Conservation (phyloP, 2,797 vertebrate genomes). For the Leptodactylus fallax region DNA sequence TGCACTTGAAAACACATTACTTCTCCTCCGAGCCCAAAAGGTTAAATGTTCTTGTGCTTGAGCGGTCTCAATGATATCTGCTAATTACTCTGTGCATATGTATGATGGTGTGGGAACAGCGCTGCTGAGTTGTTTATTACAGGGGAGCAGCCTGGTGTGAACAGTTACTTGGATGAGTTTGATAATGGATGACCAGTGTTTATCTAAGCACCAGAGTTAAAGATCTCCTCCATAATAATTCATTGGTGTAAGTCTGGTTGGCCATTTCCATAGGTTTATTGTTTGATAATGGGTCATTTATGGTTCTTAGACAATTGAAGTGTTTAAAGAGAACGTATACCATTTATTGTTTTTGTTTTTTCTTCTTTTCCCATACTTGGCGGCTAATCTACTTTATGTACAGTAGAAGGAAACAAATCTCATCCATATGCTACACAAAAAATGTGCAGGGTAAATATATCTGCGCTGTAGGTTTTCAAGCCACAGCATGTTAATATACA, state of each 20-base stretch:
- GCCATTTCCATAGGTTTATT: neutral
- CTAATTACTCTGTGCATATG: slow-evolving; percentile 59
- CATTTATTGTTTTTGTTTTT: no score
- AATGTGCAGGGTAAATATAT: no score
- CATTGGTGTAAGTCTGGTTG: neutral
- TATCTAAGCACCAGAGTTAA: slow-evolving; percentile 12
- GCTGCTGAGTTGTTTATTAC: slow-evolving; percentile 61
- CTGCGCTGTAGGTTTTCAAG: no score
- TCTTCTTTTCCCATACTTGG: no score
- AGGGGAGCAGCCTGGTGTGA: slow-evolving; percentile 64
- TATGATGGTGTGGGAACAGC: slow-evolving; percentile 66
- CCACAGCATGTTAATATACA: no score
- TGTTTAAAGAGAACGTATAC: no score
- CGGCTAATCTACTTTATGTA: no score
- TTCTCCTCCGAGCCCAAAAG: slow-evolving; percentile 31
- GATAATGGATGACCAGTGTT: slow-evolving; percentile 34
- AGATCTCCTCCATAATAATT: slow-evolving; percentile 22
- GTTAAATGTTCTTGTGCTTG: slow-evolving; percentile 42
- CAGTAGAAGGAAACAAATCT: no score
- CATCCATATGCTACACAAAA: no score
- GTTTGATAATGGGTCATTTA: neutral
- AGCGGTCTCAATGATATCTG: slow-evolving; percentile 61
- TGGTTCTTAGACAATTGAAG: no score
- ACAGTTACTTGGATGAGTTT: slow-evolving; percentile 26
- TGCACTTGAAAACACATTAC: slow-evolving; percentile 8